Conservation (phyloP, 2,797 vertebrate species). For the Gorsachius magnificus region DNA sequence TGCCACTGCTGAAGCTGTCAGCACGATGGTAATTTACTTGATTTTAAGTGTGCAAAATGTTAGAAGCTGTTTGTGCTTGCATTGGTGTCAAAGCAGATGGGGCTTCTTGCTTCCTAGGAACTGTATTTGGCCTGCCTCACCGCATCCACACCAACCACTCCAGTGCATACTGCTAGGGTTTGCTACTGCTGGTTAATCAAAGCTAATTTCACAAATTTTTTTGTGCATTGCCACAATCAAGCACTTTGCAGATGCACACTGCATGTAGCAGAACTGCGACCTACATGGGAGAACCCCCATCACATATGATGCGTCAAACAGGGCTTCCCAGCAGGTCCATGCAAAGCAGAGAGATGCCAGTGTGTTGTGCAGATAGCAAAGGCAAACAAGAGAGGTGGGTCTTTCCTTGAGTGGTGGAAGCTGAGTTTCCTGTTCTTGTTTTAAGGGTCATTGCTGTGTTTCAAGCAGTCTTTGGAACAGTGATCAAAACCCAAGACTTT, state of each 20-base stretch:
- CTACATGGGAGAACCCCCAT: neutral
- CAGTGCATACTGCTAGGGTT: neutral
- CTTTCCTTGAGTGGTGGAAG: neutral
- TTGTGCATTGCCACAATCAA: neutral
- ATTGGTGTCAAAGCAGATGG: neutral
- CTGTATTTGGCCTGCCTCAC: neutral
- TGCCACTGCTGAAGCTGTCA: neutral
- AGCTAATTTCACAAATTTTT: neutral
- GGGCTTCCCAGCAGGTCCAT: neutral
- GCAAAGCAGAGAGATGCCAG: neutral
- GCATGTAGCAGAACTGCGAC: neutral
- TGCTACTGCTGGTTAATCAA: neutral
- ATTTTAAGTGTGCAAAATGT: neutral
- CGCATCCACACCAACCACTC: neutral
- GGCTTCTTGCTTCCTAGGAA: neutral
- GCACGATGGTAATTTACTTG: neutral
- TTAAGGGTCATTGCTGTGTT: neutral
- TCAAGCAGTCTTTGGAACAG: neutral
- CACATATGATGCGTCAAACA: neutral
- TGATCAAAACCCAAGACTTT: neutral
- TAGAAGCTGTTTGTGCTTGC: neutral
- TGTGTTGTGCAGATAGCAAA: neutral
- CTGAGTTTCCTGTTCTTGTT: neutral
- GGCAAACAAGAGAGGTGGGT: neutral
- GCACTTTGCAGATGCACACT: neutral